Conservation (phyloP, 2,113 vertebrate species). For the Dicerorhinus sumatrensis region DNA sequence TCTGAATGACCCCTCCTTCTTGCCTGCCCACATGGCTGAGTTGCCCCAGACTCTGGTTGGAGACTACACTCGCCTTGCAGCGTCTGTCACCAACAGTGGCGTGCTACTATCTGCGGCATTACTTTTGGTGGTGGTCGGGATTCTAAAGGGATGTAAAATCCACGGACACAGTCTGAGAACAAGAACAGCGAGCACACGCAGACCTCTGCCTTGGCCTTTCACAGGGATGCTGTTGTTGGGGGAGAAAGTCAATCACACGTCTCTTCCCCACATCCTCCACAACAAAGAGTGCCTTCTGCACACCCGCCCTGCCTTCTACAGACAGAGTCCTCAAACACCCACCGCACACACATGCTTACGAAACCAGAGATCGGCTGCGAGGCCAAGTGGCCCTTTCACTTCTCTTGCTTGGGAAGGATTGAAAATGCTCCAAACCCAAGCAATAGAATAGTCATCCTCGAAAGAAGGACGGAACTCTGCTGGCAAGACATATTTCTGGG, state of each 20-base stretch:
- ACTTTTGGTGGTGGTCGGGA: background rate
- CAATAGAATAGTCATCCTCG: background rate
- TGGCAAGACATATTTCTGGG: constrained; percentile 23
- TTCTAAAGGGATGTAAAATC: background rate
- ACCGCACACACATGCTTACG: fast-evolving
- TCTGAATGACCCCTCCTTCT: background rate
- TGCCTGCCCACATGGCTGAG: fast-evolving
- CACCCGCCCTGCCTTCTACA: too few species aligned
- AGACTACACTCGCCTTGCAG: background rate
- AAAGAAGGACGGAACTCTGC: constrained; percentile 5
- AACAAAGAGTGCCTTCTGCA: background rate
- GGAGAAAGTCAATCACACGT: fast-evolving
- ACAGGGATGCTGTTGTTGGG: background rate
- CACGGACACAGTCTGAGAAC: fast-evolving
- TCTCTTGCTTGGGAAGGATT: background rate
- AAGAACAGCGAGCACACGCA: fast-evolving
- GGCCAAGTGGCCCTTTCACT: background rate
- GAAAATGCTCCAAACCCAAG: background rate
- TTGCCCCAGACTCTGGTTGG: background rate
- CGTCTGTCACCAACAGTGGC: background rate
- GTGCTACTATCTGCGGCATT: fast-evolving
- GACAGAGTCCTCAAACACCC: background rate
- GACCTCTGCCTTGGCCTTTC: background rate
- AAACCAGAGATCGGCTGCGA: background rate
- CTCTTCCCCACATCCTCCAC: background rate